Base-by-base conservation (phyloP, 1,140 invertebrate species). In the Hermetia illucens region DNA sequence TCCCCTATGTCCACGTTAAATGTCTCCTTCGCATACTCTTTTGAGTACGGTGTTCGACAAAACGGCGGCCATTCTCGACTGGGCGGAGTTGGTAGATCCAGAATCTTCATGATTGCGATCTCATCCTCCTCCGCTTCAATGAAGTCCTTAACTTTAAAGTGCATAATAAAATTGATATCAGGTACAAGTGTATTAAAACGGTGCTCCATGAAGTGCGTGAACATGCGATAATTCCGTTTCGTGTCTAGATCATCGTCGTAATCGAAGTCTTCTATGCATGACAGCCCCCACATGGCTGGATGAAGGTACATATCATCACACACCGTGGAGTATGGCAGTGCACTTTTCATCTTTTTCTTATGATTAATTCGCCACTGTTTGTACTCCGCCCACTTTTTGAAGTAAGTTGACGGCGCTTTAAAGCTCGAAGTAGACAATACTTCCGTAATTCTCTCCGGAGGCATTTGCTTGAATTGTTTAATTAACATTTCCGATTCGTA, bases 211-310 rank as follows among this genome's bases (percentile, higher is more conserved):
- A 55, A 49, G 21, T 58, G 53, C 2, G 53, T 50, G 18, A 52
- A 58, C n/a, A 58, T 13, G 32, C 56, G 53, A 27, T 58, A 58
- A 22, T 58, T 53, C 21, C 53, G 48, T 37, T 58, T 58, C 4
- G 53, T 50, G 24, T 58, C 55, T 10, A 24, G 21, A 2, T 58
- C 53, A n/a, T 43, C 41, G 2, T 54, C 45, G 41, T 58, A 56
- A 3, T 46, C 44, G 0, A 50, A 48, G 38, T 58, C 55, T 10
- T 53, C 37, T 5, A 58, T 51, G 2, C 42, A 34, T 1, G 52
- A 46, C 35, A 53, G 33, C 2, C 37, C 34, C 53, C 53, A 58
- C 3, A 51, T 22, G 21, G 48, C 44, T 15, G 52, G 49, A 17
- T 51, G 47, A 36, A 45, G 52, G 20, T 6, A 6, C 13, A 6